Percentiles rank a stretch among this genome's conserved stretches.
These are phyloP conservation scores for Harpalus rubripes DNA, from an alignment of 2,888 invertebrate genomes.

Conservation along the genomic window DNA sequence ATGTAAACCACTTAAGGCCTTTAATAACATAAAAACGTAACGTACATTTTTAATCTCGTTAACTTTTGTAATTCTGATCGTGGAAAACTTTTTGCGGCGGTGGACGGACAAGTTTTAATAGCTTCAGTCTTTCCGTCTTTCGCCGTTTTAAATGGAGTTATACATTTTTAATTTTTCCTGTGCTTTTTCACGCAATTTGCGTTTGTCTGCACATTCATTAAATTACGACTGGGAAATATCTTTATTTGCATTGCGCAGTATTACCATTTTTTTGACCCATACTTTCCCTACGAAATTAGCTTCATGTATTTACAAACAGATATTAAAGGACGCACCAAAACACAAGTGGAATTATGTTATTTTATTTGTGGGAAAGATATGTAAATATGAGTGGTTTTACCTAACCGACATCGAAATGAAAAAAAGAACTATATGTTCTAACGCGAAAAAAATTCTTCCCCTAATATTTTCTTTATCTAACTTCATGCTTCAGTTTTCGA, in stretches of 20 bases:
- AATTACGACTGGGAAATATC: slow-evolving; percentile 33
- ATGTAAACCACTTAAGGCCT: slow-evolving; percentile 53
- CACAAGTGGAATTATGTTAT: neutral
- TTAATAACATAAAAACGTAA: slow-evolving; percentile 52
- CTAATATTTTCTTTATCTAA: no score
- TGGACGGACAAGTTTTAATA: slow-evolving; percentile 57
- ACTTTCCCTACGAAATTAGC: slow-evolving; percentile 19
- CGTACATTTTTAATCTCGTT: slow-evolving; percentile 60
- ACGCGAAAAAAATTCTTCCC: neutral
- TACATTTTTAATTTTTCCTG: slow-evolving; percentile 57
- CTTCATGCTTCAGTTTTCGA: no score
- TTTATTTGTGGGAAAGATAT: neutral
- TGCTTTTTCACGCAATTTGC: slow-evolving; percentile 30
- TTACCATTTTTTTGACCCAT: slow-evolving; percentile 30
- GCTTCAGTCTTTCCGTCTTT: slow-evolving; percentile 39
- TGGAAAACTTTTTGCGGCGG: slow-evolving; percentile 55
- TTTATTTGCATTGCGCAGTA: slow-evolving; percentile 22
- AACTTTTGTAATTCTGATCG: slow-evolving; percentile 60
- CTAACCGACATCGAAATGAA: neutral
- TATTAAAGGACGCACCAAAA: neutral
- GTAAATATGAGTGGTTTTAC: neutral
- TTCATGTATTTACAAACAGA: slow-evolving; percentile 19
- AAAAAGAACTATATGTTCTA: no score
- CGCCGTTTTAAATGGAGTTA: slow-evolving; percentile 58
- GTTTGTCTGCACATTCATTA: slow-evolving; percentile 46